A percentile compares a stretch with the other conserved stretches of the same genome.
Evolutionary conservation across 2,888 invertebrate genomes (phyloP).

Genomic region (Metalampra italica): DNA sequence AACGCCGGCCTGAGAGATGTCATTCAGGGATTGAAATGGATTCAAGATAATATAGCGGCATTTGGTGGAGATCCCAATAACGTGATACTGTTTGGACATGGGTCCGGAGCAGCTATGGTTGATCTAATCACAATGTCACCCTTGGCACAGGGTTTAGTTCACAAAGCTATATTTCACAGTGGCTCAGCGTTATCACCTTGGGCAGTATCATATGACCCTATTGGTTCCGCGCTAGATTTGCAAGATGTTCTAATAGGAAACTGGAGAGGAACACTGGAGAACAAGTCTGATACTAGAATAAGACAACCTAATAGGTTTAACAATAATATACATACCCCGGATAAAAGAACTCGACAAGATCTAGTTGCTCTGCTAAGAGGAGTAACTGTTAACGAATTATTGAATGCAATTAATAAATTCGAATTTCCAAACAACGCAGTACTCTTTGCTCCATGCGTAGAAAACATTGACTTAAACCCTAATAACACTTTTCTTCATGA

Average conservation of each 20-base stretch:
- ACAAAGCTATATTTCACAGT: conserved; percentile 60
- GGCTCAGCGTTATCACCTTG: conserved; percentile 62
- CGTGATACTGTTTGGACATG: conserved; percentile 89
- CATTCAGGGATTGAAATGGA: conserved; percentile 86
- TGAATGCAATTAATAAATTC: conserved; percentile 34
- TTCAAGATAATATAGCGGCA: conserved; percentile 82
- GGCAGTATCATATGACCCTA: conserved; percentile 62
- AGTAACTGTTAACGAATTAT: conserved; percentile 38
- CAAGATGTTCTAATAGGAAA: too few species aligned
- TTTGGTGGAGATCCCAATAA: conserved; percentile 88
- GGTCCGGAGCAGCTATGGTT: conserved; percentile 83
- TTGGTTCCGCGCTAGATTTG: conserved; percentile 35
- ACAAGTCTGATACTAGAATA: too few species aligned
- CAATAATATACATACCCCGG: too few species aligned
- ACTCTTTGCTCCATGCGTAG: conserved; percentile 64
- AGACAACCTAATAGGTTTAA: too few species aligned
- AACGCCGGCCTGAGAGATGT: conserved; percentile 93
- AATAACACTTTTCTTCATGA: conserved; percentile 45
- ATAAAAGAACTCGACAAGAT: too few species aligned
- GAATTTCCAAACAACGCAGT: conserved; percentile 53
- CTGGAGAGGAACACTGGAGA: too few species aligned
- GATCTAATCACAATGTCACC: conserved; percentile 60
- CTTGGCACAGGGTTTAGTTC: conserved; percentile 38
- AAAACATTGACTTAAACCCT: conserved; percentile 33
- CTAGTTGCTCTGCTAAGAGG: conserved; percentile 19